Evolutionary conservation across 2,888 invertebrate genomes (phyloP), one percentile per base, ranked within the genome.

Genomic region (Diachrysia chrysitis): DNA sequence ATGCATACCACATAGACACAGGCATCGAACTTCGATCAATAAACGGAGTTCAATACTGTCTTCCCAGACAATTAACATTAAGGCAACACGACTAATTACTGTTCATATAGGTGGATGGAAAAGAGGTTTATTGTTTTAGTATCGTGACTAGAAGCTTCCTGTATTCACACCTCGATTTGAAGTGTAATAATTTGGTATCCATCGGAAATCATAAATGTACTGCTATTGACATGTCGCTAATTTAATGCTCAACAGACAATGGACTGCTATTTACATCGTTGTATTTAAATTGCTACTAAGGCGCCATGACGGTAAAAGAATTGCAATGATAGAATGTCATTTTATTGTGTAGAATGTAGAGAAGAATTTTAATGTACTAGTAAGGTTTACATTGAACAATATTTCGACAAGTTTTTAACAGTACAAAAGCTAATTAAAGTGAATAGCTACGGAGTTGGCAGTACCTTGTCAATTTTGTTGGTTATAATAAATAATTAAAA

Each of bases 11-110:
- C 84, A 82, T 70, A 69, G 83, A 74, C 82, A 73, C 79, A 79
- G 81, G 66, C 82, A 85, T 86, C 85, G 87, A 87, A 87, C 84
- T 73, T 75, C 78, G 84, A 89, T 89, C 88, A 87, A 88, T 87
- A 85, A 79, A 75, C 83, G 84, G 73, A 85, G 65, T 65, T 66
- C 63, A 58, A 61, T 67, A 53, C 58, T 60, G 67, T 67, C 73
- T 81, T 78, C 76, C 75, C 68, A 78, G 70, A 76, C 79, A 84
- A 85, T 84, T 82, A 78, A 67, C 76, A 83, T 85, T 85, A 86
- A 82, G 83, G 76, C 74, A 74, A 78, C 79, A 72, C 60, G 68
- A 81, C 83, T 86, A 85, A 87, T 86, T 85, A 73, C 71, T 57
- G 66, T 54, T 69, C 64, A 64, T 75, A 78, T 69, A 69, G 76